Conservation (phyloP, 2,888 invertebrate species). For the Disparrhopalites patrizii region DNA sequence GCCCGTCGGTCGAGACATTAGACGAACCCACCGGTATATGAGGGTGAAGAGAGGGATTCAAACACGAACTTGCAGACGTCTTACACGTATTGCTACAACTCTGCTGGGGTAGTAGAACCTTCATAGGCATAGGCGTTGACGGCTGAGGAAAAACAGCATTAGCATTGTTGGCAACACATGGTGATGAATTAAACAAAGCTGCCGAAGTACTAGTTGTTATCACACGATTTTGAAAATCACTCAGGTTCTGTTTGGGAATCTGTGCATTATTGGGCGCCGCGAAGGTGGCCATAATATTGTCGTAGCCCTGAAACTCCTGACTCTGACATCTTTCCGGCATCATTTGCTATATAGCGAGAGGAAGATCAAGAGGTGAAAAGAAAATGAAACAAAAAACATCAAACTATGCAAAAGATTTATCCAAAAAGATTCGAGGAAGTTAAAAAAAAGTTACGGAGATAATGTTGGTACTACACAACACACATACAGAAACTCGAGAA, state of each 20-base stretch:
- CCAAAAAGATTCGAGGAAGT: conserved; percentile 31
- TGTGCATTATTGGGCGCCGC: neutral
- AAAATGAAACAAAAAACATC: neutral
- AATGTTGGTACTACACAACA: conserved; percentile 12
- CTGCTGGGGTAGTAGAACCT: no score
- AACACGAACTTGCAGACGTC: no score
- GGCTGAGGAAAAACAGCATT: no score
- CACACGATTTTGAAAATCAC: neutral
- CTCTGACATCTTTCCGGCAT: conserved; percentile 5
- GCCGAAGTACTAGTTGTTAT: neutral
- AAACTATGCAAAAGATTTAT: conserved; percentile 4
- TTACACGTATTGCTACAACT: no score
- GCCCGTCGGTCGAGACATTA: no score
- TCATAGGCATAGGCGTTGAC: no score
- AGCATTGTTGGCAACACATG: neutral
- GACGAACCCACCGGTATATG: no score
- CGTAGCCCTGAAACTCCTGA: conserved; percentile 7
- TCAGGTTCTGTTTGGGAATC: neutral
- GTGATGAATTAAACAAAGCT: neutral
- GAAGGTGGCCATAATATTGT: neutral
- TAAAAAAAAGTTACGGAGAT: conserved; percentile 15
- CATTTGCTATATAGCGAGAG: conserved; percentile 22
- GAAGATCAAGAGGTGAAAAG: conserved; percentile 9
- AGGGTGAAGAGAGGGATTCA: no score
- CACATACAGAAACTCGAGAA: neutral